Evolutionary conservation across 2,888 invertebrate species (phyloP).

Genomic region (Zygothrica quintamaculata): DNA sequence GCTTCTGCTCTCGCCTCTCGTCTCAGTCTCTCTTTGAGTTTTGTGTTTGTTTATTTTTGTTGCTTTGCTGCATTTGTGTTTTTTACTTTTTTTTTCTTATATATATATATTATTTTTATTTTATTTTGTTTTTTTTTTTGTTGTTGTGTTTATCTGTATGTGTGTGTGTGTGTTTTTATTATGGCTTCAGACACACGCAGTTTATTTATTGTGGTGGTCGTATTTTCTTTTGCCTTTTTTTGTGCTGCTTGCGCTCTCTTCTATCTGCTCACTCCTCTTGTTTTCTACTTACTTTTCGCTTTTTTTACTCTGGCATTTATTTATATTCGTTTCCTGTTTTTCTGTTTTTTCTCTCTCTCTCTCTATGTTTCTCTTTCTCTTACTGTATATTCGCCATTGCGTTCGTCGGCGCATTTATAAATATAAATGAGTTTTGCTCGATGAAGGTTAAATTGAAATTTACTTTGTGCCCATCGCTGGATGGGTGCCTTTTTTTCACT

Average conservation of each 20-base stretch:
- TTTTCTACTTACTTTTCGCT: slow-evolving; percentile 3
- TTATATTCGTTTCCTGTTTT: slow-evolving; percentile 63
- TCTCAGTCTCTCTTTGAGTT: background rate
- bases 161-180: slow-evolving; percentile 56
- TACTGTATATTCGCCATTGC: slow-evolving; percentile 27
- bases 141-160: too few relatives aligned
- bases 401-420: slow-evolving; percentile 83
- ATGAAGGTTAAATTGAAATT: slow-evolving; percentile 83
- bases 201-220: slow-evolving; percentile 66
- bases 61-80: slow-evolving; percentile 46
- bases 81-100: background rate
- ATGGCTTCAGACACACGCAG: slow-evolving; percentile 68
- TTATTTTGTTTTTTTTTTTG: slow-evolving; percentile 7
- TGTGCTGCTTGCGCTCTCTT: background rate
- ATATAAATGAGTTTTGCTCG: slow-evolving; percentile 84
- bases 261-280: background rate
- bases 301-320: slow-evolving; percentile 60
- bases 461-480: slow-evolving; percentile 53
- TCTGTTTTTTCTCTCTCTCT: slow-evolving; percentile 21
- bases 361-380: background rate
- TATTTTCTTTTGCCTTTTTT: slow-evolving; percentile 30
- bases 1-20: background rate
- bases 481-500: slow-evolving; percentile 22
- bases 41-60: slow-evolving; percentile 38
- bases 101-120: background rate